Evolutionary conservation across 2,888 invertebrate genomes (phyloP), one percentile per base, ranked within the genome.

Genomic region (Eurois occulta): DNA sequence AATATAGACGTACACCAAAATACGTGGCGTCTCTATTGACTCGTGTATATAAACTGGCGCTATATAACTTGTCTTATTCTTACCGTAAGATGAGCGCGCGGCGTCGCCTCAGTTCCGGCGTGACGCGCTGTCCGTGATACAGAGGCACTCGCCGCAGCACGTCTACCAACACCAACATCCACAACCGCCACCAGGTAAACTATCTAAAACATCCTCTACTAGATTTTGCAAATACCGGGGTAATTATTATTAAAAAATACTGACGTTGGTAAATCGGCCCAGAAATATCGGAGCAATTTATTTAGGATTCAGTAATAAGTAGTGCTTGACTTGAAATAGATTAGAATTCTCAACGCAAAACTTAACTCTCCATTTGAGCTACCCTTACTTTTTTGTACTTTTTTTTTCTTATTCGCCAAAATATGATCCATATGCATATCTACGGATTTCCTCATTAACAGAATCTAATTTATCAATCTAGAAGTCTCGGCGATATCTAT

Each of bases 181-280:
- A 41, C 90, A 97, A 38, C 96, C 97, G 69, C 95, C 95, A 43
- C 97, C 97, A 87, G 97, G 97, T 97, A 78, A 32, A 35, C n/a
- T 32, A 41, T 28, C 18, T 21, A 0, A 10, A 60, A 21, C 21
- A 75, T 28, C 3, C 2, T 1, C 3, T 48, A 43, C 16, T 60
- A 32, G 10, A 62, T 32, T 32, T 32, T 35, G 10, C 10, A 60
- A 18, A 60, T 32, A 35, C 21, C 21, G 32, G 4, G 32, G 21
- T 10, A 60, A 32, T 21, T 28, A 28, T 58, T 28, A 58, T 13
- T 16, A 28, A 58, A 58, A 43, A 43, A 35, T n/a, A 66, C 28
- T 32, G 10, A 52, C 11, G 11, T n/a, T n/a, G n/a, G n/a, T 28
- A 4, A 41, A 11, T 64, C 6, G 1, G 10, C 3, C 10, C 10